phyloP scores from a whole-genome alignment of 2,797 vertebrate species.

The Sarcophilus harrisii region DNA sequence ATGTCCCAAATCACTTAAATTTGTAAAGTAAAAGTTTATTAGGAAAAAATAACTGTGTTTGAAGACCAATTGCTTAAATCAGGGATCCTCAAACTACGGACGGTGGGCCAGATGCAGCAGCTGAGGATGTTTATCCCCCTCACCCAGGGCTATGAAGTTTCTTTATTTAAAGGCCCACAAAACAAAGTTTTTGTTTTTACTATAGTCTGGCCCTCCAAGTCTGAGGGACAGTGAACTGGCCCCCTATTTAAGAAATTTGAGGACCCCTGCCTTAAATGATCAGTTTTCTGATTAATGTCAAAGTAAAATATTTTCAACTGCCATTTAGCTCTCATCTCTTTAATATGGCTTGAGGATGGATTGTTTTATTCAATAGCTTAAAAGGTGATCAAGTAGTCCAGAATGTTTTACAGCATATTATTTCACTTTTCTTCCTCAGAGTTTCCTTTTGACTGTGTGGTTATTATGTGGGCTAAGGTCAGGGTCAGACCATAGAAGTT shows the following conservation, averaged over 20 bases:
- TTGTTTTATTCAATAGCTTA: background rate
- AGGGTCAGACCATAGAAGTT: background rate
- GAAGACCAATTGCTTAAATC: background rate
- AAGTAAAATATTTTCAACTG: constrained; percentile 17
- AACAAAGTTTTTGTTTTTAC: too few relatives aligned
- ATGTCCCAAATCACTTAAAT: background rate
- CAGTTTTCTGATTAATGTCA: constrained; percentile 21
- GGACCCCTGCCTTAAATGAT: too few relatives aligned
- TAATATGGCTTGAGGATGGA: background rate
- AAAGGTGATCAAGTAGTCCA: background rate
- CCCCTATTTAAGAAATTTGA: too few relatives aligned
- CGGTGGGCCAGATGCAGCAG: too few relatives aligned
- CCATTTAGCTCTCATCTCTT: background rate
- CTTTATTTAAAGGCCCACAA: too few relatives aligned
- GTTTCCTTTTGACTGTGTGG: background rate
- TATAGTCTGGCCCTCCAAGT: too few relatives aligned
- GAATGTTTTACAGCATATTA: background rate
- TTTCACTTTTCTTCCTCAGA: background rate
- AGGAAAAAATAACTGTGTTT: constrained; percentile 14
- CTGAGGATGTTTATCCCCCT: too few relatives aligned
- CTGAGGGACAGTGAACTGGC: too few relatives aligned
- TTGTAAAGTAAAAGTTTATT: constrained; percentile 30
- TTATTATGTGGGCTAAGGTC: background rate
- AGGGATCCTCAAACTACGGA: too few relatives aligned
- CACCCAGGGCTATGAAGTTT: too few relatives aligned